Conservation (phyloP, 1,140 invertebrate genomes). For the Notospermus geniculatus region DNA sequence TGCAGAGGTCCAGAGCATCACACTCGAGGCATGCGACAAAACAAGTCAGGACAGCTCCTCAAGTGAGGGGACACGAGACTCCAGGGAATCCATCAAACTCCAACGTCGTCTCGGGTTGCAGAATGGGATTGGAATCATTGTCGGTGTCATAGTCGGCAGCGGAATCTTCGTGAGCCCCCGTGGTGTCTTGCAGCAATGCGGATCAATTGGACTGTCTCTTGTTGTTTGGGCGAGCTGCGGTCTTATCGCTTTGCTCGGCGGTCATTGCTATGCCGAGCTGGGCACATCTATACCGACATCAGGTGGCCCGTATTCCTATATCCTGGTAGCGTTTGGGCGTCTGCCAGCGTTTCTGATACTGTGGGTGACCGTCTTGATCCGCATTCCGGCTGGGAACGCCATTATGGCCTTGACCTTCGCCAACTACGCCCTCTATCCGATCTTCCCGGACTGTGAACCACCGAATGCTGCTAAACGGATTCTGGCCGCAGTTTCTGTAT, state of each 20-base stretch:
- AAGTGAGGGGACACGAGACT: too few species aligned
- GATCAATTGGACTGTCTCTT: constrained; percentile 75
- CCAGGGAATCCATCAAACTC: too few species aligned
- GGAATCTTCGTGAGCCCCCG: constrained; percentile 94
- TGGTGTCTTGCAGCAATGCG: constrained; percentile 73
- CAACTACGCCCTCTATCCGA: constrained; percentile 49
- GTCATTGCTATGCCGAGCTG: neutral
- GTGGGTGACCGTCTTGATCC: constrained; percentile 53
- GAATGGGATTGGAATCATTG: constrained; percentile 26
- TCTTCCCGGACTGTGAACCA: constrained; percentile 45
- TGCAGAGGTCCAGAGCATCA: too few species aligned
- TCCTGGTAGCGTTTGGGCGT: neutral
- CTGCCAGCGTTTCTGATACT: constrained; percentile 8
- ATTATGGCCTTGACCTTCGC: constrained; percentile 52
- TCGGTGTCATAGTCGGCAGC: constrained; percentile 56
- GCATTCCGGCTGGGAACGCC: constrained; percentile 70
- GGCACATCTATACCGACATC: neutral
- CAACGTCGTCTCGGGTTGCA: constrained; percentile 1
- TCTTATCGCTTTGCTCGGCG: constrained; percentile 15
- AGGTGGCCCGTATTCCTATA: constrained; percentile 1
- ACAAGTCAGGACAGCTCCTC: too few species aligned
- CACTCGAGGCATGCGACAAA: too few species aligned
- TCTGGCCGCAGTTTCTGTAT: constrained; percentile 47
- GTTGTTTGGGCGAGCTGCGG: constrained; percentile 77
- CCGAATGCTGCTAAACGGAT: constrained; percentile 37